A percentile compares a stretch with the other conserved stretches of the same genome.
These are phyloP conservation scores for Okapia johnstoni DNA, from an alignment of 2,113 vertebrate species.

Conservation along the genomic window DNA sequence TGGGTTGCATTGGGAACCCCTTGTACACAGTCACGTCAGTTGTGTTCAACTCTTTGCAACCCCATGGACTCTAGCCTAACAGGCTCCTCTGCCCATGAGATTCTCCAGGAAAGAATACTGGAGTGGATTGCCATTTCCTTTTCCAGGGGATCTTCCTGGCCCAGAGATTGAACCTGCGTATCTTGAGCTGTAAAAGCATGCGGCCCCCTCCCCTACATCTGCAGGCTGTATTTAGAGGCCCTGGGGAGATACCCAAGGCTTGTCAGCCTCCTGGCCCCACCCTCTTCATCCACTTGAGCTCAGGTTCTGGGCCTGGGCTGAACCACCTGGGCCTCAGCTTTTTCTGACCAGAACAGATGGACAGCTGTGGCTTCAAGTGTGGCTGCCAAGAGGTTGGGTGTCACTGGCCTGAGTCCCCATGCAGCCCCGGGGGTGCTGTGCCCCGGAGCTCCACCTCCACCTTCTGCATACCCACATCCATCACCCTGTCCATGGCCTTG, in stretches of 20 bases:
- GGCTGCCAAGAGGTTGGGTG: not conserved
- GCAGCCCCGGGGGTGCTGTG: not conserved
- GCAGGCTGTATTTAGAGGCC: not conserved
- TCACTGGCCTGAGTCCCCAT: not conserved
- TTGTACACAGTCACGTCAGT: not conserved
- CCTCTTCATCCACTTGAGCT: not conserved
- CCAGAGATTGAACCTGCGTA: not conserved
- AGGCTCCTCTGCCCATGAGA: not conserved
- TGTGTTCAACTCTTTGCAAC: not conserved
- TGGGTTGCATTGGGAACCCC: not conserved
- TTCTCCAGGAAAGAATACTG: not conserved
- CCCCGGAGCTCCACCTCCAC: not conserved
- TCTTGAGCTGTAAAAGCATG: not conserved
- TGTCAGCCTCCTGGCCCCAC: no score
- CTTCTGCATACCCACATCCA: not conserved
- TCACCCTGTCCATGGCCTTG: accelerated
- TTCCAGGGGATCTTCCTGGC: not conserved
- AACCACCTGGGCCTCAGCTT: not conserved
- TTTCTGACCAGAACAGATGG: not conserved
- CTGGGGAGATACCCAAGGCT: not conserved
- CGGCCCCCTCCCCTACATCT: accelerated
- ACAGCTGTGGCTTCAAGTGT: not conserved
- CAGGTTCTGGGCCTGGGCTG: not conserved
- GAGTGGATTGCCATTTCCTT: not conserved
- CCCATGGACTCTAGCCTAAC: not conserved